phyloP scores from a whole-genome alignment of 2,888 invertebrate genomes.

The Polydrusus cervinus region DNA sequence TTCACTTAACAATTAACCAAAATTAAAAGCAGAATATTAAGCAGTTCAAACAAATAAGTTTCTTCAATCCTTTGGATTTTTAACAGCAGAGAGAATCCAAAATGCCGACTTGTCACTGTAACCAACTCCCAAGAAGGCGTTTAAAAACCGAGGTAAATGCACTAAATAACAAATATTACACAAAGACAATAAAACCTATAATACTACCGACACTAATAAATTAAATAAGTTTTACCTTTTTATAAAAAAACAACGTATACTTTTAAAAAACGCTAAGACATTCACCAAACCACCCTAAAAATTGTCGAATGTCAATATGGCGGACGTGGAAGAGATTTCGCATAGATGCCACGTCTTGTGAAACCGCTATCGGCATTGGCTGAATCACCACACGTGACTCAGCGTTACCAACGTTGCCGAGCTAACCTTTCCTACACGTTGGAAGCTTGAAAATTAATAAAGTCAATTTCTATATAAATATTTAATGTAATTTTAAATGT shows the following conservation, averaged over 20 bases:
- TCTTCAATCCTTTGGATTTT: slow-evolving; percentile 23
- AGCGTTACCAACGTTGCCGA: slow-evolving; percentile 56
- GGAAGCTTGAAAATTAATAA: slow-evolving; percentile 30
- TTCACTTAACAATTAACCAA: neutral
- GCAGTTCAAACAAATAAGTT: neutral
- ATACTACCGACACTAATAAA: slow-evolving; percentile 3
- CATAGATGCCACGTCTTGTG: slow-evolving; percentile 87
- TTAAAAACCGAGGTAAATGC: slow-evolving; percentile 30
- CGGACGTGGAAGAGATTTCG: slow-evolving; percentile 85
- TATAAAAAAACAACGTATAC: slow-evolving; percentile 71
- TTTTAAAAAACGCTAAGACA: slow-evolving; percentile 77
- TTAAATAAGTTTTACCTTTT: slow-evolving; percentile 72
- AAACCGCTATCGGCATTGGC: slow-evolving; percentile 64
- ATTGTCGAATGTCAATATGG: slow-evolving; percentile 89
- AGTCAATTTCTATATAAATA: slow-evolving; percentile 7
- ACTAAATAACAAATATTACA: slow-evolving; percentile 11
- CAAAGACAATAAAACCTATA: slow-evolving; percentile 19
- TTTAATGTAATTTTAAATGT: neutral
- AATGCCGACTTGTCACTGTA: slow-evolving; percentile 75
- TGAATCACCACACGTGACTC: slow-evolving; percentile 61
- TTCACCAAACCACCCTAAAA: slow-evolving; percentile 81
- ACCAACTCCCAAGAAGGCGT: slow-evolving; percentile 71
- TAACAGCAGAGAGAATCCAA: slow-evolving; percentile 58
- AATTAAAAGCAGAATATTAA: slow-evolving; percentile 7
- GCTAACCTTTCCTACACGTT: slow-evolving; percentile 44